Conservation (phyloP, 30 jellyfish, hydroid and myxozoan genomes). For the Sanderia malayensis region DNA sequence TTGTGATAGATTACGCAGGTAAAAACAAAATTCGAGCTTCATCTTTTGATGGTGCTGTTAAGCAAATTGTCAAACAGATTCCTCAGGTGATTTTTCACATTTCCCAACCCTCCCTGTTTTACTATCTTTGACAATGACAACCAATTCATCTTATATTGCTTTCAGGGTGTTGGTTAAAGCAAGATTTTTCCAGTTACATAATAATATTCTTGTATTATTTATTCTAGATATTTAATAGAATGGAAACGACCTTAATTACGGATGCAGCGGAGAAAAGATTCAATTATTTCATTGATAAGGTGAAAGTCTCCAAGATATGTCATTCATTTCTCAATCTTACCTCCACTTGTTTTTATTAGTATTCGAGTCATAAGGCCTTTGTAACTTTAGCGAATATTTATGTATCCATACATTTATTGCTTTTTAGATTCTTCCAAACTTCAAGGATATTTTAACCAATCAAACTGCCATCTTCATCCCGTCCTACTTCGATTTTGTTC, state of each 20-base stretch:
- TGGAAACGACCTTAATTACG: conserved; percentile 28
- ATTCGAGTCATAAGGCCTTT: too few species aligned
- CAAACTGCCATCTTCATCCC: conserved; percentile 87
- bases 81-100: conserved; percentile 99
- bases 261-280: conserved; percentile 81
- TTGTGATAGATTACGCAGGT: conserved; percentile 73
- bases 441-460: conserved; percentile 46
- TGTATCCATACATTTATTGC: too few species aligned
- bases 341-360: too few species aligned
- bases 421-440: conserved; percentile 81
- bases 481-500: conserved; percentile 93
- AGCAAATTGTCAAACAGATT: conserved; percentile 65
- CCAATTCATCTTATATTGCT: too few species aligned
- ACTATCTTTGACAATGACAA: too few species aligned
- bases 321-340: too few species aligned
- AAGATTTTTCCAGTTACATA: not conserved
- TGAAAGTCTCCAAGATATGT: too few species aligned
- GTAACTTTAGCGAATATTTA: too few species aligned
- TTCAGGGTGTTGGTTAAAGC: not conserved
- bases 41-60: conserved; percentile 67
- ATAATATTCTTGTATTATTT: not conserved
- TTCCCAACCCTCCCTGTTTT: too few species aligned
- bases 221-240: conserved; percentile 62
- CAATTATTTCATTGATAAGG: conserved; percentile 78
- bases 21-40: conserved; percentile 48